Evolutionary conservation across 2,113 vertebrate genomes (phyloP).

Genomic region (Empidonax traillii): DNA sequence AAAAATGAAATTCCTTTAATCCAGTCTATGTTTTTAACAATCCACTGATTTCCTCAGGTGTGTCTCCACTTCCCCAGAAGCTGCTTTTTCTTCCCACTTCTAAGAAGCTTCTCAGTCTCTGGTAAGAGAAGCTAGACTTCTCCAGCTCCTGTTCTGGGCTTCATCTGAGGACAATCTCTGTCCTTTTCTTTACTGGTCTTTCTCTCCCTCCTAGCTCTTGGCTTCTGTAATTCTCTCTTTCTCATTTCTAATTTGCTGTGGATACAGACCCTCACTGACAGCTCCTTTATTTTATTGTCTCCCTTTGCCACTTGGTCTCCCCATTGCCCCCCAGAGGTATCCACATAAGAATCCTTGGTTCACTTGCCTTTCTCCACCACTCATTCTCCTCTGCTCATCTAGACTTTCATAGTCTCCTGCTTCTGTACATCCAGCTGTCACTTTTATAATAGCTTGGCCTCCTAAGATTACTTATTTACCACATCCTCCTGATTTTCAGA

Average conservation of each 20-base stretch:
- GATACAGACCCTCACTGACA: background rate
- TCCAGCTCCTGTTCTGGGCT: background rate
- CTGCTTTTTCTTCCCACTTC: background rate
- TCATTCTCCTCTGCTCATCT: background rate
- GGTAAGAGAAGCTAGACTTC: background rate
- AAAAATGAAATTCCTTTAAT: background rate
- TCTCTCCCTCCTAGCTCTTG: background rate
- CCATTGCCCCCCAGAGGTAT: background rate
- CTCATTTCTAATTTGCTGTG: background rate
- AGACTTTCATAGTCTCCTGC: background rate
- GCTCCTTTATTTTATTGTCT: background rate
- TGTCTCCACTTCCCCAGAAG: background rate
- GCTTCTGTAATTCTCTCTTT: background rate
- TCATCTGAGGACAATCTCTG: background rate
- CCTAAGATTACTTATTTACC: background rate
- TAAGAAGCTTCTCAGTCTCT: background rate
- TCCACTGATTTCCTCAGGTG: background rate
- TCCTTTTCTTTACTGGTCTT: background rate
- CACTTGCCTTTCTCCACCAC: background rate
- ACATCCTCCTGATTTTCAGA: background rate
- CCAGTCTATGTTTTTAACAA: background rate
- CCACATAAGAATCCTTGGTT: background rate
- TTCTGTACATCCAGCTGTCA: background rate
- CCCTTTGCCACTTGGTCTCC: background rate
- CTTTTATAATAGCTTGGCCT: background rate